Percentiles rank a stretch among this genome's conserved stretches.
These are phyloP conservation scores for Microtus oregoni DNA, from an alignment of 2,113 vertebrate genomes.

Conservation along the genomic window DNA sequence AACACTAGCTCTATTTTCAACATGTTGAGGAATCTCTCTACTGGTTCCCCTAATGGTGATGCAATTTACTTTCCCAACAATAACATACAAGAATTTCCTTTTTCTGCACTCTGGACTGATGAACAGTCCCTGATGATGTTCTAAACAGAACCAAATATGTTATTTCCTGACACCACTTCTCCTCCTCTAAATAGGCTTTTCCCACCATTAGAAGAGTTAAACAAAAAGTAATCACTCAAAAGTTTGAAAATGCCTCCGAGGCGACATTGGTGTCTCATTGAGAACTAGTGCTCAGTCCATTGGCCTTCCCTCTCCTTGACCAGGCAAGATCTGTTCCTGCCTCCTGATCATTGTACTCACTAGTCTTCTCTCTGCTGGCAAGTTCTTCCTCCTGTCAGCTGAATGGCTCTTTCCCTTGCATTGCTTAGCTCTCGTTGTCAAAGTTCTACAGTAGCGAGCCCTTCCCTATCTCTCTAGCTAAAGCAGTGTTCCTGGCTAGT, in stretches of 20 bases:
- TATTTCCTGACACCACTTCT: not conserved
- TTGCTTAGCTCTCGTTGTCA: not conserved
- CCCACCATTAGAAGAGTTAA: not conserved
- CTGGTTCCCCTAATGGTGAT: not conserved
- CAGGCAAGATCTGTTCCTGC: not conserved
- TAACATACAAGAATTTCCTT: not conserved
- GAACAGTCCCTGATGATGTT: slow-evolving; percentile 4
- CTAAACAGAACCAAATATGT: slow-evolving; percentile 17
- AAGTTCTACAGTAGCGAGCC: not conserved
- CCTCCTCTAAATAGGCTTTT: not conserved
- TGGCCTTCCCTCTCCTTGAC: not conserved
- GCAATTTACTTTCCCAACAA: not conserved
- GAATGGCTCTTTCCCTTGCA: not conserved
- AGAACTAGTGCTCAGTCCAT: not conserved
- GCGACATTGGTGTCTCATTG: not conserved
- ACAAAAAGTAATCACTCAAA: not conserved
- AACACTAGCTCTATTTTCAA: not conserved
- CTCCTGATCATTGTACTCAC: slow-evolving; percentile 38
- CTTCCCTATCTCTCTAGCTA: not conserved
- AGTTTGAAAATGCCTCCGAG: slow-evolving; percentile 45
- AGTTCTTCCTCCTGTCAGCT: not conserved
- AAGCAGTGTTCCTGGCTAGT: not conserved
- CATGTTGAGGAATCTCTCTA: not conserved
- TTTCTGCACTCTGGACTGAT: not conserved
- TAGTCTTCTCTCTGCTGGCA: not conserved